Evolutionary conservation across 1,140 invertebrate species (phyloP).

Genomic region (Globodera ellingtonae): DNA sequence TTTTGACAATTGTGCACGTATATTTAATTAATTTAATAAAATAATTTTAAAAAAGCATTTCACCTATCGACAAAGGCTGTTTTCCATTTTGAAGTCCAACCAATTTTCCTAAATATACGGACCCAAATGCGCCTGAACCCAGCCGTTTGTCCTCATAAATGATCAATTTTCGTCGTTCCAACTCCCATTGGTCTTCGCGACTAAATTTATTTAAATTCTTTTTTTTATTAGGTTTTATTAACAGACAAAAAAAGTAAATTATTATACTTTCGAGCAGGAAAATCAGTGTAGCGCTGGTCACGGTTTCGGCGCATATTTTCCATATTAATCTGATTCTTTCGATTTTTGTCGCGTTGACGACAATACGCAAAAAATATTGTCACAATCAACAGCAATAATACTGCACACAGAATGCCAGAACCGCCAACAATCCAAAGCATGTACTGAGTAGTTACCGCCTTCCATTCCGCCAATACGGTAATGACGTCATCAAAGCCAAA

Average conservation of each 20-base stretch:
- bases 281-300: slow-evolving; percentile 57
- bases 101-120: slow-evolving; percentile 61
- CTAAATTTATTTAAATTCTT: slow-evolving; percentile 23
- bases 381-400: slow-evolving; percentile 40
- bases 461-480: no score
- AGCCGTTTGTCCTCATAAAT: slow-evolving; percentile 64
- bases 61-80: slow-evolving; percentile 3
- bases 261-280: slow-evolving; percentile 51
- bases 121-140: slow-evolving; percentile 59
- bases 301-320: slow-evolving; percentile 31
- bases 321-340: slow-evolving; percentile 44
- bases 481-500: no score
- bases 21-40: background rate
- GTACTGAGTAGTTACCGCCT: no score
- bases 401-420: slow-evolving; percentile 17
- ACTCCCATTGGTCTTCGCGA: slow-evolving; percentile 58
- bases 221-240: background rate
- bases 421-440: slow-evolving; percentile 35
- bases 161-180: slow-evolving; percentile 61
- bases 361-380: slow-evolving; percentile 30
- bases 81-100: slow-evolving; percentile 49
- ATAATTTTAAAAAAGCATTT: background rate
- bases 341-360: slow-evolving; percentile 40
- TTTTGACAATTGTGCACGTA: no score
- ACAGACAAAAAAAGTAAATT: background rate